Base-by-base conservation (phyloP, 2,113 vertebrate genomes). In the Puma concolor region DNA sequence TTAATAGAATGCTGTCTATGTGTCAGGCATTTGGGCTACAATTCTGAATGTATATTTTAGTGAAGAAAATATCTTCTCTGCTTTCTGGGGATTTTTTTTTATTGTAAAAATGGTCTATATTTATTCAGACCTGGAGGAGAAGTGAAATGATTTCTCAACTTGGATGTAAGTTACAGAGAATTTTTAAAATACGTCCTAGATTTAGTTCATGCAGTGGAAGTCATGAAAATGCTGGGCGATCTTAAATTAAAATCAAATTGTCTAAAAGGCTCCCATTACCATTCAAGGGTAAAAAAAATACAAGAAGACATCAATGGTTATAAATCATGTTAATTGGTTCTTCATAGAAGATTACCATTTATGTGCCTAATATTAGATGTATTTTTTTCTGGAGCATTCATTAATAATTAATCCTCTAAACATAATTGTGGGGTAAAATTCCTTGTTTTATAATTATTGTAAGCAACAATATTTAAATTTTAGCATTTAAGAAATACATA, bases 231-330 rank as follows among this genome's bases (percentile, higher is more conserved):
- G 7, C 29, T 80, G 12, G 64, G 33, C 69, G 36, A 88, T 81
- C 19, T 74, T 95, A 38, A 95, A 96, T 88, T 95, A 81, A 7
- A 89, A 93, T 79, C 4, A 83, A 80, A 80, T 91, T 94, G 10
- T 91, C 9, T 80, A 48, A 96, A 81, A 88, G 3, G 8, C 0
- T 31, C 19, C 36, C 10, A 77, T 38, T 83, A 38, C 14, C 48
- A 69, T 63, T 87, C 29, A 23, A 74, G 1, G 1, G 23, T 77
- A 81, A 88, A 89, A 89, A 89, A 84, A 88, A 38, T 17, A 52
- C 1, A 91, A 38, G 23, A 60, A 60, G 4, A 82, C 11, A 83
- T 2, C 15, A 94, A 67, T 57, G 1, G 3, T 19, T 95, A 63
- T 44, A 92, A 71, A 91, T 79, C 52, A 80, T 54, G 31, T 44